A percentile compares a stretch with the other conserved stretches of the same genome.
These are phyloP conservation scores for Xylocopa sonorina DNA, from an alignment of 1,140 invertebrate genomes.

Conservation along the genomic window DNA sequence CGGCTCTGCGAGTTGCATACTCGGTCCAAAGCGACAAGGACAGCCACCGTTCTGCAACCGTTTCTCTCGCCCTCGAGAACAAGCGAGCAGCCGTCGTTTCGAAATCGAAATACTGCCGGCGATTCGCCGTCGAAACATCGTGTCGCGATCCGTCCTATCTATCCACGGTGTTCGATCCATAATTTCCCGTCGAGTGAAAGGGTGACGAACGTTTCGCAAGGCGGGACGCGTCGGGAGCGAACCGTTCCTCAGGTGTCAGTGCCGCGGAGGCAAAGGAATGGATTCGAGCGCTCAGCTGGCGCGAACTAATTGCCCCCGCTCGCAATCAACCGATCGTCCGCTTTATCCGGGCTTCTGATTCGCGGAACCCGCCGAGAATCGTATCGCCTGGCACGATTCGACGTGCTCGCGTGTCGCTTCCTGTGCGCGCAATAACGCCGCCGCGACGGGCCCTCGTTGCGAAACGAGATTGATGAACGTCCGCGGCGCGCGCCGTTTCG, in stretches of 20 bases:
- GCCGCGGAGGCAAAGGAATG: background rate
- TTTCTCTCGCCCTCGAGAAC: background rate
- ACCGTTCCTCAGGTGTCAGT: background rate
- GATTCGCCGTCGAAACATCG: background rate
- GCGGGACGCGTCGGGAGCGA: background rate
- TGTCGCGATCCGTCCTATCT: background rate
- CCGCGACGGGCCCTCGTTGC: background rate
- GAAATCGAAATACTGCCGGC: background rate
- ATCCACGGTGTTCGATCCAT: background rate
- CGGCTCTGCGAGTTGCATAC: no score
- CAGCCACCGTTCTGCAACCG: background rate
- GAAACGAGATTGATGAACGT: slow-evolving; percentile 33
- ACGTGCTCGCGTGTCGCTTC: slow-evolving; percentile 19
- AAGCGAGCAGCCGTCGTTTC: background rate
- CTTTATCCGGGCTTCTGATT: slow-evolving; percentile 12
- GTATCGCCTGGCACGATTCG: slow-evolving; percentile 20
- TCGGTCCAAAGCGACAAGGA: background rate
- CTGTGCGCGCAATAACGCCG: background rate
- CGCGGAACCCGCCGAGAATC: slow-evolving; percentile 34
- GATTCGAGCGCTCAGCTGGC: background rate
- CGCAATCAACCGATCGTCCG: slow-evolving; percentile 9
- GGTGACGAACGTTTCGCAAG: slow-evolving; percentile 41
- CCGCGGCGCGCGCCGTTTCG: background rate
- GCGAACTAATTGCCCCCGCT: slow-evolving; percentile 38
- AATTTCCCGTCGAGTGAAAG: slow-evolving; percentile 32